Base-by-base conservation (phyloP, 2,113 vertebrate genomes). In the Melanerpes formicivorus region DNA sequence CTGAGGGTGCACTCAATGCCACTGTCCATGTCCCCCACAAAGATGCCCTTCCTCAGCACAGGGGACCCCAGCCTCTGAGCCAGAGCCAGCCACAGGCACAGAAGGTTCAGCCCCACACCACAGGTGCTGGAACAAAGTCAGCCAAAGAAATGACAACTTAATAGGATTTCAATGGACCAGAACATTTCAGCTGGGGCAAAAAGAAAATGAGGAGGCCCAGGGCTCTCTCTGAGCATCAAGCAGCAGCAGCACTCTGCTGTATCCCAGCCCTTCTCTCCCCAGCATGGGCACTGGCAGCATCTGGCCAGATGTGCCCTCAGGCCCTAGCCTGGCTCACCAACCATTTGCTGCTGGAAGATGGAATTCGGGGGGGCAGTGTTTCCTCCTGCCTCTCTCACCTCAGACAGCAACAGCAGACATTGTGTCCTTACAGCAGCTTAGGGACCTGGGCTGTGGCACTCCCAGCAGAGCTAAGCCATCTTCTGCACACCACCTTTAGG, bases 241-340 rank as follows among this genome's bases (percentile, higher is more conserved):
- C 62, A 90, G 37, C 34, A 34, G 34, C 62, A 87, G 66, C 37
- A 9, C 12, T 21, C 40, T 59, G 80, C 55, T 0, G 0, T 11
- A 25, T 32, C 44, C 29, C 55, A 86, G 83, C 30, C 46, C 52
- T 29, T 55, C 27, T 42, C 27, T 73, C 32, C 32, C 16, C 67
- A 69, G 26, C 0, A 1, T 14, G 19, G 77, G 34, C 40, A 74
- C 60, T 59, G 0, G 0, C 30, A 90, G 34, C 77, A 90, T 62
- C 87, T 88, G 87, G 27, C 46, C 77, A 90, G 73, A 46, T 75
- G 81, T 90, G 66, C 63, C 63, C 59, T 79, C 59, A 56, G 75
- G 67, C 72, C 23, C 4, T 59, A n/a, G 17, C 8, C n/a, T 50
- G 46, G 17, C n/a, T 80, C 65, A n/a, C 30, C 76, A 83, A 83